Base-by-base conservation (phyloP, 2,113 vertebrate species). In the Atrichornis clamosus region DNA sequence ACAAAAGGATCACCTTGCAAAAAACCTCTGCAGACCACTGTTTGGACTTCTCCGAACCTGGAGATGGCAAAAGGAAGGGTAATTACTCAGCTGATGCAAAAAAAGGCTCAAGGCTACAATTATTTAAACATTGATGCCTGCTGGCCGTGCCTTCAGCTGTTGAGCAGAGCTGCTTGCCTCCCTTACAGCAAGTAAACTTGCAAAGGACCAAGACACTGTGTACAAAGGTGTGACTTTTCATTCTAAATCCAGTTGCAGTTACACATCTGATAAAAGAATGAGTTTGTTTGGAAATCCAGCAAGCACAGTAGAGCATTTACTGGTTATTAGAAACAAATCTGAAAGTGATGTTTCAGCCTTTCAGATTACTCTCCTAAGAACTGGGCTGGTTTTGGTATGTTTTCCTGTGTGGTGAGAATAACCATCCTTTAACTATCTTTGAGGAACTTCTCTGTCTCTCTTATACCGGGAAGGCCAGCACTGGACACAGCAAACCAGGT, bases 71-170 rank as follows among this genome's bases (percentile, higher is more conserved):
- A 86, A 39, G 58, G 59, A 91, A 89, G 58, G 28, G 22, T 87
- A 82, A 94, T 85, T 80, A 44, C 56, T 90, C 70, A 81, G 64
- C 65, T 90, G 58, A 84, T 70, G 53, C 32, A 84, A 95, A 97
- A 90, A 2, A 2, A 77, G 39, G 70, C 67, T 84, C 35, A 83
- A 59, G 76, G 84, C 81, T 87, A 60, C 65, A 88, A 64, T 87
- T 76, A 77, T 84, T 93, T 65, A 53, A 91, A 85, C 72, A 42
- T 32, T 20, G 35, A 67, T 94, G 59, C 80, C 87, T 90, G n/a
- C 65, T 94, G 63, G 75, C 59, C 58, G 28, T 95, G 59, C 77
- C 82, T 90, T 52, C 68, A 65, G 89, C 70, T 37, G 44, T 62
- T 39, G 41, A 81, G 42, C 42, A 82, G 53, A 68, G 32, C 53